Evolutionary conservation across 2,888 invertebrate species (phyloP).

Genomic region (Phymatocera aterrima): DNA sequence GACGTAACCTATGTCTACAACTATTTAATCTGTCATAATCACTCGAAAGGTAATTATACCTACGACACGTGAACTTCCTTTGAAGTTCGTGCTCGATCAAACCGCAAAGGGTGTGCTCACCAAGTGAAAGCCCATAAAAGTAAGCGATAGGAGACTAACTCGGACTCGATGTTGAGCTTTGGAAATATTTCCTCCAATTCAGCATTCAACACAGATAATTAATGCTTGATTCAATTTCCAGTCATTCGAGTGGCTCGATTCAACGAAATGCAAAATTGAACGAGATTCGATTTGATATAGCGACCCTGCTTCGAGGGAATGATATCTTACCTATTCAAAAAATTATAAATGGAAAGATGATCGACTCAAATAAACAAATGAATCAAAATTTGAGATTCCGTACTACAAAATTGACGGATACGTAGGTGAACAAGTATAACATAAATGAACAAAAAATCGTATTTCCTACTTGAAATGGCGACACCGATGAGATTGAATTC

Average conservation of each 20-base stretch:
- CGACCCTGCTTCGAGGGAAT: neutral
- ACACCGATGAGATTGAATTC: too few relatives aligned
- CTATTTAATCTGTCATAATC: neutral
- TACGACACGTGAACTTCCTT: neutral
- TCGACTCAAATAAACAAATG: neutral
- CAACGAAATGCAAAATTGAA: neutral
- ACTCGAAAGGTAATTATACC: conserved; percentile 29
- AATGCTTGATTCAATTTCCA: neutral
- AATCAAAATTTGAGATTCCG: neutral
- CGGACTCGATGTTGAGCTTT: neutral
- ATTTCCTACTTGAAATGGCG: neutral
- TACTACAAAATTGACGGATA: neutral
- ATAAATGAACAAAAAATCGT: neutral
- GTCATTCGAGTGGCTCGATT: neutral
- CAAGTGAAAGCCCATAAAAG: neutral
- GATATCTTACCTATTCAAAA: neutral
- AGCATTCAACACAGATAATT: neutral
- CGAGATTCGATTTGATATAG: neutral
- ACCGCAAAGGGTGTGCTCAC: neutral
- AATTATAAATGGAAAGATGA: neutral
- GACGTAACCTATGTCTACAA: conserved; percentile 3
- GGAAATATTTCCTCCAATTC: neutral
- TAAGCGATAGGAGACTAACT: neutral
- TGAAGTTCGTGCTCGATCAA: neutral
- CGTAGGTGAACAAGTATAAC: neutral